Evolutionary conservation across 2,797 vertebrate species (phyloP).

Genomic region (Scolopax bukidnonensis): DNA sequence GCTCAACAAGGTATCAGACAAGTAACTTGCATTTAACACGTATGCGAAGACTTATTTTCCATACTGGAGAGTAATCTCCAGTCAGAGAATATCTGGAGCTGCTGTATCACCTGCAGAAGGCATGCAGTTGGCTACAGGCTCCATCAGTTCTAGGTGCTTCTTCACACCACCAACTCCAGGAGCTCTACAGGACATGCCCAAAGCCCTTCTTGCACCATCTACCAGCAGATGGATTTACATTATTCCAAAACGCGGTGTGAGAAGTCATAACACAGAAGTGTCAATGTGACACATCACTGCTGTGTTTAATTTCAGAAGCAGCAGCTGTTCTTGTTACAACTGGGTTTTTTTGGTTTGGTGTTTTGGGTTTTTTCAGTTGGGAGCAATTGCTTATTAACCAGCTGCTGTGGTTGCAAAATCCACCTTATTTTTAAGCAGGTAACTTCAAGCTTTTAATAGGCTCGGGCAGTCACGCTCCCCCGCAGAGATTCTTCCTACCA

Average conservation of each 20-base stretch:
- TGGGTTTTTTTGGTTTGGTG: neutral
- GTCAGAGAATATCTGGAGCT: neutral
- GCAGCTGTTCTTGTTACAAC: neutral
- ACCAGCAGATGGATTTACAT: neutral
- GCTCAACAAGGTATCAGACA: neutral
- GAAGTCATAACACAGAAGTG: neutral
- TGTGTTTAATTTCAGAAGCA: neutral
- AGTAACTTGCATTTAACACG: neutral
- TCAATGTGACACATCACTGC: neutral
- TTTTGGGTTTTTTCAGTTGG: neutral
- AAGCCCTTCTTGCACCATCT: neutral
- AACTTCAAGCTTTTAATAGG: neutral
- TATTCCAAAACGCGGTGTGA: neutral
- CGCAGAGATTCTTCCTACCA: neutral
- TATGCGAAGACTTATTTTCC: neutral
- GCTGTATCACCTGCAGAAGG: neutral
- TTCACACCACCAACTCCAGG: neutral
- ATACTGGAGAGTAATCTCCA: neutral
- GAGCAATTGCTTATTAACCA: neutral
- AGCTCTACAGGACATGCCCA: neutral
- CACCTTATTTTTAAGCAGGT: neutral
- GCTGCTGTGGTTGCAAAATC: neutral
- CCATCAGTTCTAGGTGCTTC: neutral
- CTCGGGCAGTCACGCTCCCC: neutral
- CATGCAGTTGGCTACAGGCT: neutral